These are phyloP conservation scores for Catocala sponsa DNA, from an alignment of 2,888 invertebrate species.

Conservation along the genomic window DNA sequence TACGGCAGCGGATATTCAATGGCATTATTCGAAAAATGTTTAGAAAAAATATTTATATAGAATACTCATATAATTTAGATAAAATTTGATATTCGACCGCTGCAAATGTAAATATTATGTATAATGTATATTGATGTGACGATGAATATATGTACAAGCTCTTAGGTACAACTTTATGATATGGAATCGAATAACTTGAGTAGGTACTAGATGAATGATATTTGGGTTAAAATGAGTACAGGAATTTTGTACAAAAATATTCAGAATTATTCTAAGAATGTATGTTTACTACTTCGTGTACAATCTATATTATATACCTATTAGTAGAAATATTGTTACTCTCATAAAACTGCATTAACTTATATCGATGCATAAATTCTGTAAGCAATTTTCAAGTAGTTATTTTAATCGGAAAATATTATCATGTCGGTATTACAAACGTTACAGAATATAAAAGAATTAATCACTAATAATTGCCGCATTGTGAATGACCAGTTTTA, in stretches of 20 bases:
- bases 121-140: constrained; percentile 59
- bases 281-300: constrained; percentile 41
- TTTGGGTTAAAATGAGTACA: constrained; percentile 64
- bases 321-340: constrained; percentile 35
- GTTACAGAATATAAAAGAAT: too few species aligned
- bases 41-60: constrained; percentile 73
- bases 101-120: constrained; percentile 64
- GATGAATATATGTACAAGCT: constrained; percentile 73
- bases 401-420: too few species aligned
- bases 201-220: constrained; percentile 75
- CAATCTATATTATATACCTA: constrained; percentile 48
- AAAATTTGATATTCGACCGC: constrained; percentile 58
- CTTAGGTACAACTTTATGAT: constrained; percentile 80
- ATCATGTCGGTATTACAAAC: too few species aligned
- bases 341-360: constrained; percentile 33
- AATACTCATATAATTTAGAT: constrained; percentile 51
- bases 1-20: constrained; percentile 50
- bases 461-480: too few species aligned
- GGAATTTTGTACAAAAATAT: constrained; percentile 80
- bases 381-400: background rate
- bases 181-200: constrained; percentile 72
- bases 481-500: constrained; percentile 17
- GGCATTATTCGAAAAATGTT: constrained; percentile 64
- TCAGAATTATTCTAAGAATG: constrained; percentile 70
- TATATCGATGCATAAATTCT: constrained; percentile 5